These are phyloP conservation scores for Petrocephalus microphthalmus DNA, from an alignment of 2,113 vertebrate genomes.

Conservation along the genomic window DNA sequence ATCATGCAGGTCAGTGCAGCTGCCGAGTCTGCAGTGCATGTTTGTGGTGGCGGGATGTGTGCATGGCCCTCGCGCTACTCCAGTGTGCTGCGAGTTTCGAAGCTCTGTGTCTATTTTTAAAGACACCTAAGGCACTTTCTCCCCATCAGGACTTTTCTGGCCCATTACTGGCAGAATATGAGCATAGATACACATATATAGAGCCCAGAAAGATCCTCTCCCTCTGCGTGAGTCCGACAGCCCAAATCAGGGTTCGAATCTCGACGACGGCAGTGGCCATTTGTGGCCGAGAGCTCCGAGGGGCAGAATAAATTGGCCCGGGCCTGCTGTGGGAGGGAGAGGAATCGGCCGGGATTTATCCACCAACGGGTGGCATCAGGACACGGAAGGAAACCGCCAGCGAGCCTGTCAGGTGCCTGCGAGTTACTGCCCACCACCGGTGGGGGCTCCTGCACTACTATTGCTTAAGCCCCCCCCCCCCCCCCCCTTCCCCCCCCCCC, in stretches of 20 bases:
- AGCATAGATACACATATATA: neutral
- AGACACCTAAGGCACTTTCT: neutral
- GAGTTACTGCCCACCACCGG: neutral
- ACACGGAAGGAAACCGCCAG: neutral
- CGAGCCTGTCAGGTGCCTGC: neutral
- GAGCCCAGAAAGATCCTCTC: neutral
- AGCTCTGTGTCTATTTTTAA: neutral
- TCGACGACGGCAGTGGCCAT: neutral
- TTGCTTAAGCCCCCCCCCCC: neutral
- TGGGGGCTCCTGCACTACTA: neutral
- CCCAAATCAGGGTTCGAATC: neutral
- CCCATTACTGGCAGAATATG: neutral
- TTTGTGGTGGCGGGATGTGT: neutral
- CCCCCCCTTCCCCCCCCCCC: neutral
- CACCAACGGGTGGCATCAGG: neutral
- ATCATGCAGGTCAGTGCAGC: neutral
- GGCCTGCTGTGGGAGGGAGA: neutral
- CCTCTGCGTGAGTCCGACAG: neutral
- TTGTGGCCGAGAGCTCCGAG: neutral
- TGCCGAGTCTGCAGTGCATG: neutral
- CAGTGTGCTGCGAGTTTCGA: neutral
- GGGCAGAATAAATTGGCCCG: neutral
- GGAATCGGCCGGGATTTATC: neutral
- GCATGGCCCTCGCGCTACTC: neutral
- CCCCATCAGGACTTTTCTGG: neutral